A percentile compares a stretch with the other conserved stretches of the same genome.
Evolutionary conservation across 35 echinoderm and acorn worm genomes (phyloP).

Genomic region (Heliocidaris erythrogramma): DNA sequence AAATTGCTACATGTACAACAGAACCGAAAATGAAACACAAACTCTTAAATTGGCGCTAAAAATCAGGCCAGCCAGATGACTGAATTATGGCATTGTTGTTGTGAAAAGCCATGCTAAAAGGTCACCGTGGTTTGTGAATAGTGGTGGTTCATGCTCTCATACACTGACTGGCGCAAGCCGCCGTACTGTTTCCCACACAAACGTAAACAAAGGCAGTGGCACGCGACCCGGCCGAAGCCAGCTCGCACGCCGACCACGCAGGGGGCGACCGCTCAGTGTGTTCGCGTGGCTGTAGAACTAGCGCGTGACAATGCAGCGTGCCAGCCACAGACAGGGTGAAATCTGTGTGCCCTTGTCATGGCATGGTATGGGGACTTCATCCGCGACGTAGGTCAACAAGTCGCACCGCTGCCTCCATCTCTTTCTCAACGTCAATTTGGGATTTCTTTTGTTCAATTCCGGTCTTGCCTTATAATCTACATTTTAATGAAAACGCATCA

Average conservation of each 20-base stretch:
- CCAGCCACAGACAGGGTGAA: neutral
- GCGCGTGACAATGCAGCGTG: neutral
- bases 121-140: conserved; percentile 10
- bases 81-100: conserved; percentile 13
- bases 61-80: neutral
- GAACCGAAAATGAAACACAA: conserved; percentile 11
- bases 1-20: neutral
- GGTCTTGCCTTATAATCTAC: neutral
- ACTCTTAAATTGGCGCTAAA: neutral
- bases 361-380: neutral
- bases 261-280: conserved; percentile 12
- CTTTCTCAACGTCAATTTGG: neutral
- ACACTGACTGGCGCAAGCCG: neutral
- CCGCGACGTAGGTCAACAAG: conserved; percentile 22
- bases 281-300: conserved; percentile 21
- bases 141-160: neutral
- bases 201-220: conserved; percentile 21
- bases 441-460: neutral
- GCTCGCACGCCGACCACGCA: conserved; percentile 6
- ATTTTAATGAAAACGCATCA: too few species aligned
- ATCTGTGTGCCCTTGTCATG: neutral
- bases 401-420: neutral
- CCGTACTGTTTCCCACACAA: neutral
- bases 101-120: neutral
- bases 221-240: neutral